phyloP scores from a whole-genome alignment of 2,113 vertebrate species.

The Tenrec ecaudatus region DNA sequence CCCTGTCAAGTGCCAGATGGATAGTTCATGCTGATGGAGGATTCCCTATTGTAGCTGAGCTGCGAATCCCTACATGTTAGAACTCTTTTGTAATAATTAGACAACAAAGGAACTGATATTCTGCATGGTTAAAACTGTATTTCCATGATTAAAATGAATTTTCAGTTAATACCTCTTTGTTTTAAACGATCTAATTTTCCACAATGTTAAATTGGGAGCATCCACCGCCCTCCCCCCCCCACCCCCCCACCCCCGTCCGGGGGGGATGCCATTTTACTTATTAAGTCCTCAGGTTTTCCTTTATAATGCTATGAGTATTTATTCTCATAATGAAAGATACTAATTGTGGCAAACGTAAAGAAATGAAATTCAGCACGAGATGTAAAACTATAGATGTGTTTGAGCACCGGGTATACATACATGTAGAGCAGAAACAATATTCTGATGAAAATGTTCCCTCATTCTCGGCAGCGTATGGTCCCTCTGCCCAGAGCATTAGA shows the following conservation, averaged over 20 bases:
- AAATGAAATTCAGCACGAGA: constrained; percentile 12
- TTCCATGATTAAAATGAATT: not conserved
- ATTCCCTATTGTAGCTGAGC: no score
- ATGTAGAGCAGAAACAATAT: not conserved
- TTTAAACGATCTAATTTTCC: not conserved
- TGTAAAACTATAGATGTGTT: constrained; percentile 18
- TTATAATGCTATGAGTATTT: constrained; percentile 13
- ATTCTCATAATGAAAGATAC: constrained; percentile 16
- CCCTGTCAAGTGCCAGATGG: not conserved
- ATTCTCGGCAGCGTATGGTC: not conserved
- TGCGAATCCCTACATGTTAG: no score
- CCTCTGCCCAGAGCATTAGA: not conserved
- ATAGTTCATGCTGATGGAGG: not conserved
- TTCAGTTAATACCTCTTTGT: not conserved
- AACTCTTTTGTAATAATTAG: not conserved
- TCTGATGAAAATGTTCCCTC: not conserved
- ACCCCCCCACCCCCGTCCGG: no score
- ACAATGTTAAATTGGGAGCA: not conserved
- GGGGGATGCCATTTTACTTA: constrained; percentile 43
- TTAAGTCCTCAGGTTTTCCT: not conserved
- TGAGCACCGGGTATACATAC: not conserved
- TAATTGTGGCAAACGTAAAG: not conserved
- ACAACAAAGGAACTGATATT: not conserved
- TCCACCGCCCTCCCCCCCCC: no score
- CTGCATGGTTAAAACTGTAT: not conserved